Evolutionary conservation across 2,888 invertebrate genomes (phyloP).

Genomic region (Scaptomyza polygonia): DNA sequence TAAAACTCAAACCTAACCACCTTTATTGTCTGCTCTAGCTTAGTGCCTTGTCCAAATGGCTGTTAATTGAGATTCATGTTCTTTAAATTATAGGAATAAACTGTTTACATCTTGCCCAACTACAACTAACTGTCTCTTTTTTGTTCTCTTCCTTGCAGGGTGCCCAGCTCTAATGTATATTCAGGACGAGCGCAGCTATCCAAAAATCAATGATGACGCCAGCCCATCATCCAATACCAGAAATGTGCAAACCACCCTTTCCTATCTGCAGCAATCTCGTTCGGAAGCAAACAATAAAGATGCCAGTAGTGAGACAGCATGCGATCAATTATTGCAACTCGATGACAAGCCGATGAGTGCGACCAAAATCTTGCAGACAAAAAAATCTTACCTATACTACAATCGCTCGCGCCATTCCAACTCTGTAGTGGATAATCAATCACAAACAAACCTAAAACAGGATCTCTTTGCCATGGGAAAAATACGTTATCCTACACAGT

Average conservation of each 20-base stretch:
- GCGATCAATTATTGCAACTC: constrained; percentile 33
- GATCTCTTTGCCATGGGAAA: constrained; percentile 1
- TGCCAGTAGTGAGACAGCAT: background rate
- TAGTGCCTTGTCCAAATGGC: constrained; percentile 33
- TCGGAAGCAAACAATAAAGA: background rate
- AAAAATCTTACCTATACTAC: constrained; percentile 37
- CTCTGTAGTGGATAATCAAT: constrained; percentile 1
- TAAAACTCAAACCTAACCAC: background rate
- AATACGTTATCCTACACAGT: constrained; percentile 48
- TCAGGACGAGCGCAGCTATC: constrained; percentile 53
- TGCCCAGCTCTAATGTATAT: constrained; percentile 68
- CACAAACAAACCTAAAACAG: constrained; percentile 19
- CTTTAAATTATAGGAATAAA: constrained; percentile 22
- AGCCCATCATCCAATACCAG: constrained; percentile 18
- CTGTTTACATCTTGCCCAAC: constrained; percentile 9
- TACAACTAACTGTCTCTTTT: constrained; percentile 36
- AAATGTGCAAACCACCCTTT: constrained; percentile 49
- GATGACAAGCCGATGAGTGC: background rate
- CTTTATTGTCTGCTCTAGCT: background rate
- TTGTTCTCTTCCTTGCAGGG: constrained; percentile 41
- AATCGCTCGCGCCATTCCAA: background rate
- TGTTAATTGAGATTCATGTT: constrained; percentile 8
- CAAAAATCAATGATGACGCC: constrained; percentile 3
- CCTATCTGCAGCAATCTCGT: constrained; percentile 48
- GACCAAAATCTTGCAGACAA: constrained; percentile 36